A percentile compares a stretch with the other conserved stretches of the same genome.
phyloP scores from a whole-genome alignment of 2,113 vertebrate species.

The Camelus bactrianus region DNA sequence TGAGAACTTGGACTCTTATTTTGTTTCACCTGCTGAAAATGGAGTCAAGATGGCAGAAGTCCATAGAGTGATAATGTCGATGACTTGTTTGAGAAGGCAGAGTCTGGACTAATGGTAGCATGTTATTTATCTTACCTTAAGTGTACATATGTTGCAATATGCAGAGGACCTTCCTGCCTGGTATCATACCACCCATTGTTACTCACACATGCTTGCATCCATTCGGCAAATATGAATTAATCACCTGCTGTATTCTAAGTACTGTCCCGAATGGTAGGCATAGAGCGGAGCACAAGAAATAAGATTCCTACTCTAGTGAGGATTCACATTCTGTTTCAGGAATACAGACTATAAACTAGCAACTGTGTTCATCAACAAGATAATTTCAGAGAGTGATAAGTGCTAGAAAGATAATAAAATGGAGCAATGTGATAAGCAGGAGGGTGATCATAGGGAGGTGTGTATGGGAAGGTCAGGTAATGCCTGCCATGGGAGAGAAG shows the following conservation, averaged over 20 bases:
- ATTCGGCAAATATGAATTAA: background rate
- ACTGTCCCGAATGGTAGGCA: background rate
- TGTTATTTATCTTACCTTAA: background rate
- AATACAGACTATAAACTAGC: background rate
- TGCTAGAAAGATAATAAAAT: background rate
- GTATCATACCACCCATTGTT: background rate
- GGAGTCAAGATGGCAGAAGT: background rate
- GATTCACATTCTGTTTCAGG: conserved; percentile 2
- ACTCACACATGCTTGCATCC: background rate
- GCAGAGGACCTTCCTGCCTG: background rate
- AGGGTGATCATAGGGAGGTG: background rate
- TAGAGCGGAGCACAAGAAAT: background rate
- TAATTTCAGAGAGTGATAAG: background rate
- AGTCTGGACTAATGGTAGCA: background rate
- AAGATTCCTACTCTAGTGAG: background rate
- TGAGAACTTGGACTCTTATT: background rate
- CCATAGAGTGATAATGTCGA: background rate
- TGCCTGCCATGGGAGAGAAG: background rate
- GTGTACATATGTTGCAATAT: background rate
- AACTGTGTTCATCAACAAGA: background rate
- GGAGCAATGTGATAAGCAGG: background rate
- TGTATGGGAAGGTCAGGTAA: background rate
- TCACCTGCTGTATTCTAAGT: background rate
- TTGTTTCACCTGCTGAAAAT: conserved; percentile 1
- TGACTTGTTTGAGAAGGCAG: background rate